phyloP scores from a whole-genome alignment of 2,888 invertebrate genomes.

The Amiota minor region DNA sequence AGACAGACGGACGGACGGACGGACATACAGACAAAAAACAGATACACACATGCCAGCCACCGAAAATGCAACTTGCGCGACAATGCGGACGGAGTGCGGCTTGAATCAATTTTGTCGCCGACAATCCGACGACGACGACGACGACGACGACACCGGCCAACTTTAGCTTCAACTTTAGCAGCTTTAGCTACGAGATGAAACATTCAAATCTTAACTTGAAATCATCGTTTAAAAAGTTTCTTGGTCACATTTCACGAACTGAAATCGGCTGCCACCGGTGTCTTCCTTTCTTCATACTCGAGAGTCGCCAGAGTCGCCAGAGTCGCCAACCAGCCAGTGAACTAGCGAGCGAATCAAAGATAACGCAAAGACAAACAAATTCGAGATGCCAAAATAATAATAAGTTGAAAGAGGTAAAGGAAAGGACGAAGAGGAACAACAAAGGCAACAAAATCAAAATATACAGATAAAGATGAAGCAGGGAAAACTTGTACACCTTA shows the following conservation, averaged over 20 bases:
- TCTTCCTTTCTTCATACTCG: background rate
- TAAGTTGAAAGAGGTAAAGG: conserved; percentile 34
- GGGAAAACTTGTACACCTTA: conserved; percentile 6
- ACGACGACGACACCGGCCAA: background rate
- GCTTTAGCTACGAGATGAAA: conserved; percentile 40
- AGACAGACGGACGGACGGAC: conserved; percentile 37
- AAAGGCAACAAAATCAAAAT: background rate
- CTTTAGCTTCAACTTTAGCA: conserved; percentile 2
- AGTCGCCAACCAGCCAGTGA: conserved; percentile 1
- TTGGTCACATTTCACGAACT: conserved; percentile 50
- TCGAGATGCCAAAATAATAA: conserved; percentile 68
- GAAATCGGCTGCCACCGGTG: conserved; percentile 35
- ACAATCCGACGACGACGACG: background rate
- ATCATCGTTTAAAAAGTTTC: conserved; percentile 54
- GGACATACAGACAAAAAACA: conserved; percentile 21
- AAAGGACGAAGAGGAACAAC: too few species aligned
- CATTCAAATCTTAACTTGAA: conserved; percentile 73
- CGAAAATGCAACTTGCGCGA: background rate
- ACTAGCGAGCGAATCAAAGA: conserved; percentile 7
- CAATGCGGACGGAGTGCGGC: conserved; percentile 8
- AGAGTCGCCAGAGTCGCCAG: conserved; percentile 28
- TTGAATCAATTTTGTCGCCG: conserved; percentile 27
- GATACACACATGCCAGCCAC: conserved; percentile 17
- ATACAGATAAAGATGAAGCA: background rate
- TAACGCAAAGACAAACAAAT: conserved; percentile 60